A percentile compares a stretch with the other conserved stretches of the same genome.
These are phyloP conservation scores for Adoxophyes honmai DNA, from an alignment of 1,140 invertebrate genomes.

Conservation along the genomic window DNA sequence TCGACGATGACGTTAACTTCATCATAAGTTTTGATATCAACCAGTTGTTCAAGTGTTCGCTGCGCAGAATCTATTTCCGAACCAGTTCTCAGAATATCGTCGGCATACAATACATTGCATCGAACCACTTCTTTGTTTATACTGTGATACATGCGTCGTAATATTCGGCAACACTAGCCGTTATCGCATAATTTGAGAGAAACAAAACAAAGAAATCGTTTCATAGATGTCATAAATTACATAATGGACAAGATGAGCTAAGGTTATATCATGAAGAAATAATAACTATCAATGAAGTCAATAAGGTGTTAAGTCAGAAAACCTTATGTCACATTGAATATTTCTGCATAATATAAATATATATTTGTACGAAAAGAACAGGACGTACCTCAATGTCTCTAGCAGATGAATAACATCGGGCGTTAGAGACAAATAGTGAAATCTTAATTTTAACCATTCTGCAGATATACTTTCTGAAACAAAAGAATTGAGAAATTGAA, in stretches of 20 bases:
- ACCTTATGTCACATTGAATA: conserved; percentile 38
- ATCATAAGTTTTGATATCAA: too few relatives aligned
- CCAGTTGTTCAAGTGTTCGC: background rate
- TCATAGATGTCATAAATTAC: conserved; percentile 23
- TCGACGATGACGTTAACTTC: too few relatives aligned
- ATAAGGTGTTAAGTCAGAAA: conserved; percentile 1
- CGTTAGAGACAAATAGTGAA: conserved; percentile 82
- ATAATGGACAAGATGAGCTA: conserved; percentile 18
- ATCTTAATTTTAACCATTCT: conserved; percentile 86
- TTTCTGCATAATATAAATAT: conserved; percentile 65
- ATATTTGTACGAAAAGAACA: conserved; percentile 19
- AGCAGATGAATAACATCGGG: conserved; percentile 82
- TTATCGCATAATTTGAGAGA: background rate
- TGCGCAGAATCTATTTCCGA: background rate
- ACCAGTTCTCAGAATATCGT: background rate
- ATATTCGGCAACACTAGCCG: too few relatives aligned
- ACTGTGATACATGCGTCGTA: background rate
- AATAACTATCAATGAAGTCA: conserved; percentile 24
- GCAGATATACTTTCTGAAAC: conserved; percentile 82
- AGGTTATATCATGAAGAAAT: conserved; percentile 67
- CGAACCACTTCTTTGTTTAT: background rate
- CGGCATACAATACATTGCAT: conserved; percentile 1
- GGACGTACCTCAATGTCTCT: conserved; percentile 78
- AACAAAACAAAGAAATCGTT: conserved; percentile 47
- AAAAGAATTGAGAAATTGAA: conserved; percentile 34